These are phyloP conservation scores for Marcusenius ussheri DNA, from an alignment of 2,113 vertebrate species.

Conservation along the genomic window DNA sequence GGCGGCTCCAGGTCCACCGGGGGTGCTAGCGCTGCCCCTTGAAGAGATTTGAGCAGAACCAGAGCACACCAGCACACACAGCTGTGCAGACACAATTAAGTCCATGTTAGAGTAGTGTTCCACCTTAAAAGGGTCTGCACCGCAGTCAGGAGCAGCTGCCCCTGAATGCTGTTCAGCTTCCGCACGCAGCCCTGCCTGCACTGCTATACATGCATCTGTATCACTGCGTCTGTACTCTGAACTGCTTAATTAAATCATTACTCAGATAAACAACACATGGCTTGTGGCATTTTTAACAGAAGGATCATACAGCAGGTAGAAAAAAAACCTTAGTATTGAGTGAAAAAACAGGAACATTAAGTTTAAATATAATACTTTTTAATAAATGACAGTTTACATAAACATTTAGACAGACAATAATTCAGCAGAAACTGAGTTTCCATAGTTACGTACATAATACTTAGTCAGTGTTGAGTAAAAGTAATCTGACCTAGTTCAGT, in stretches of 20 bases:
- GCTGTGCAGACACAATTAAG: background rate
- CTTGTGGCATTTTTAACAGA: background rate
- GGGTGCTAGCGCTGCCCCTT: background rate
- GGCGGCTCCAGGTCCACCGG: background rate
- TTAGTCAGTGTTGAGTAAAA: background rate
- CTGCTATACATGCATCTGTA: constrained; percentile 32
- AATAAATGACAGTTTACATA: constrained; percentile 1
- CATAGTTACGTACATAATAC: background rate
- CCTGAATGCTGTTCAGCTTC: background rate
- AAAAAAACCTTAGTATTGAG: background rate
- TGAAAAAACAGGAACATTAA: background rate
- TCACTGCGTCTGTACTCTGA: background rate
- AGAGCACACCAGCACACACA: background rate
- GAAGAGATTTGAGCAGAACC: background rate
- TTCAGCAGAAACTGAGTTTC: background rate
- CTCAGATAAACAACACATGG: background rate
- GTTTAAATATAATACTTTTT: background rate
- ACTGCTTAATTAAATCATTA: background rate
- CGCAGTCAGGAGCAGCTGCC: background rate
- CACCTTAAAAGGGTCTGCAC: background rate
- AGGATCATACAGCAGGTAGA: background rate
- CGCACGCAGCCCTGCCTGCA: constrained; percentile 43
- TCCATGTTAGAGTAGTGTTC: background rate
- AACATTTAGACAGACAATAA: background rate
- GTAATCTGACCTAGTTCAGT: background rate